These are phyloP conservation scores for Drosophila melanosoma DNA, from an alignment of 2,888 invertebrate species.

Conservation along the genomic window DNA sequence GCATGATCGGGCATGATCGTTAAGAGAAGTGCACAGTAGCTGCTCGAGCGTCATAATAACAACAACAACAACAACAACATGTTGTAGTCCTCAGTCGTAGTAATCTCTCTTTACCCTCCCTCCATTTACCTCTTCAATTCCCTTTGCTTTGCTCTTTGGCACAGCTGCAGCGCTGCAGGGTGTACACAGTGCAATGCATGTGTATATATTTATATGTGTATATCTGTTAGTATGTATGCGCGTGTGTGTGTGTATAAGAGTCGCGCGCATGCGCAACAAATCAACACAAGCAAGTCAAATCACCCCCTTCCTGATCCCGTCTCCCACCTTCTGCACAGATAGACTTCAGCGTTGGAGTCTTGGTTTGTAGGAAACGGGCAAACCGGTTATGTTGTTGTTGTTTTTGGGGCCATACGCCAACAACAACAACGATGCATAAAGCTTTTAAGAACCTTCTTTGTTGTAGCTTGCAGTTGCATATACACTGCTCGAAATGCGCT, in stretches of 20 bases:
- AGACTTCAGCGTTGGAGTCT: conserved; percentile 30
- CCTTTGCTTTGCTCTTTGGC: conserved; percentile 44
- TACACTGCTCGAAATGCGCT: conserved; percentile 47
- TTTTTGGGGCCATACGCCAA: conserved; percentile 42
- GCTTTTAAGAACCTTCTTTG: conserved; percentile 80
- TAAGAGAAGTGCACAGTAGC: conserved; percentile 82
- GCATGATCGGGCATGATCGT: conserved; percentile 81
- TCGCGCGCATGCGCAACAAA: conserved; percentile 75
- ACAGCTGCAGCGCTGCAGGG: conserved; percentile 80
- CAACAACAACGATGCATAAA: conserved; percentile 66
- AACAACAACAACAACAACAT: conserved; percentile 77
- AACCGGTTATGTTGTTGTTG: conserved; percentile 65
- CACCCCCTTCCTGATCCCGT: background rate
- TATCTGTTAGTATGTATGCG: background rate
- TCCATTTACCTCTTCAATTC: background rate
- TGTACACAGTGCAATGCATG: conserved; percentile 54
- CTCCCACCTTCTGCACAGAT: background rate
- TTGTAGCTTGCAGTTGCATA: conserved; percentile 55
- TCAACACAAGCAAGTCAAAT: conserved; percentile 63
- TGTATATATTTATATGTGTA: background rate
- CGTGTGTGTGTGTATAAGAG: conserved; percentile 7
- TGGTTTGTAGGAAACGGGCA: conserved; percentile 58
- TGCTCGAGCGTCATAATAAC: conserved; percentile 79
- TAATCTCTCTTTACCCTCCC: conserved; percentile 23
- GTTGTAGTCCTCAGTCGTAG: conserved; percentile 51